Base-by-base conservation (phyloP, 2,113 vertebrate species). In the Lasiurus borealis region DNA sequence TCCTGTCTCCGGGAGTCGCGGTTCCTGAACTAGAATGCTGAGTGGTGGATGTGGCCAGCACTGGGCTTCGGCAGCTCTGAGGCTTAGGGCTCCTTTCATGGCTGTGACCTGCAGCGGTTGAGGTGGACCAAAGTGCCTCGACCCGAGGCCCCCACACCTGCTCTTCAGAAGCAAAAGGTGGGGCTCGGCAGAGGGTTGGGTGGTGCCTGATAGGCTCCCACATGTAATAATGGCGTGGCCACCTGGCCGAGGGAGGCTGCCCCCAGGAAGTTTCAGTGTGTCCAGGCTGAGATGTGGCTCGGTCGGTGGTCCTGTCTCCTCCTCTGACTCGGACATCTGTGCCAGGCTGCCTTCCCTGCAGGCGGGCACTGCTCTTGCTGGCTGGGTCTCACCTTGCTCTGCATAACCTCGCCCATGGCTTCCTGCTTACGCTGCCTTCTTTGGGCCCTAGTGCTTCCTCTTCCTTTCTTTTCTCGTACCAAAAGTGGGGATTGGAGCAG, bases 401-500 rank as follows among this genome's bases (percentile, higher is more conserved):
- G 54, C 29, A 21, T 57, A 2, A 2, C 3, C 7, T 5, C 6
- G 27, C 11, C 34, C 27, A 13, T 15, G 6, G 46, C 69, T 46
- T 16, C 50, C 12, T 54, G 19, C n/a, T 21, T 18, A 5, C 9
- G 73, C 48, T 9, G 27, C 80, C 80, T 19, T 23, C 19, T 34
- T 52, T 4, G 15, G 29, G 59, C 50, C 54, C 36, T 16, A 0
- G 21, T 40, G 40, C 84, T 64, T 88, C 16, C 1, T 78, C 69
- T 80, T 95, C 77, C 72, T 85, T 34, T 62, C 40, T 91, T 84
- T 93, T 21, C 83, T 50, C 6, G 34, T 81, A 91, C 94, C 85
- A 77, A 81, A 80, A 16, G 11, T 48, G 71, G 40, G 40, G 44
- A 34, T 13, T 25, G 18, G 68, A 91, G 83, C 15, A 54, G 68